Base-by-base conservation (phyloP, 2,888 invertebrate species). In the Ophonus ardosiacus region DNA sequence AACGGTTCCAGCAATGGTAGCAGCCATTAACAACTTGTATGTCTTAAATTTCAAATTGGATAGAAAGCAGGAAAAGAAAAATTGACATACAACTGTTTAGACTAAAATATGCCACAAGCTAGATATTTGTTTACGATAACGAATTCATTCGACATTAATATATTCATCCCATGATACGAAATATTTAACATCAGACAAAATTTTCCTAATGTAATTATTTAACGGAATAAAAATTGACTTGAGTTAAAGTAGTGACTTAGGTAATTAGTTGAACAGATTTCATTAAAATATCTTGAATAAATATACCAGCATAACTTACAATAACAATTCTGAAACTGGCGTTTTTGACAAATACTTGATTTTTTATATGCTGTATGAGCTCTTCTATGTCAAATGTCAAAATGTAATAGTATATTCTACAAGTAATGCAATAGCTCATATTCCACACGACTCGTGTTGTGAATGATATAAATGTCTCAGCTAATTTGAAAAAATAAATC, bases 21-120 rank as follows among this genome's bases (percentile, higher is more conserved):
- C 40, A n/a, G 38, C 71, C 10, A 74, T 74, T 74, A 74, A 43
- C 18, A 43, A 17, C 43, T 40, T 18, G 43, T 74, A 43, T 10
- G 43, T 43, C 43, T 74, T 74, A 74, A 74, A 74, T 71, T 71
- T 71, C 40, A 43, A 71, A 21, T 74, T 74, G 43, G 40, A 43
- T 74, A 74, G 71, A 74, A 74, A 74, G 71, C 43, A 43, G 71
- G 71, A 74, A 68, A 74, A 71, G 71, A 74, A 74, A 74, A 74
- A 74, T 74, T 43, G 43, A 74, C 71, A 43, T 43, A 17, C 17
- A 74, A 8, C 17, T 74, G 43, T 74, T 74, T 74, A 74, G 43
- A 43, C 43, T 74, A 74, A 71, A 74, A 74, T 74, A 74, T 74
- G 40, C 71, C 40, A 74, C 18, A 40, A 18, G 68, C n/a, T 8